Base-by-base conservation (phyloP, 2,797 vertebrate genomes). In the Gastrophryne carolinensis region DNA sequence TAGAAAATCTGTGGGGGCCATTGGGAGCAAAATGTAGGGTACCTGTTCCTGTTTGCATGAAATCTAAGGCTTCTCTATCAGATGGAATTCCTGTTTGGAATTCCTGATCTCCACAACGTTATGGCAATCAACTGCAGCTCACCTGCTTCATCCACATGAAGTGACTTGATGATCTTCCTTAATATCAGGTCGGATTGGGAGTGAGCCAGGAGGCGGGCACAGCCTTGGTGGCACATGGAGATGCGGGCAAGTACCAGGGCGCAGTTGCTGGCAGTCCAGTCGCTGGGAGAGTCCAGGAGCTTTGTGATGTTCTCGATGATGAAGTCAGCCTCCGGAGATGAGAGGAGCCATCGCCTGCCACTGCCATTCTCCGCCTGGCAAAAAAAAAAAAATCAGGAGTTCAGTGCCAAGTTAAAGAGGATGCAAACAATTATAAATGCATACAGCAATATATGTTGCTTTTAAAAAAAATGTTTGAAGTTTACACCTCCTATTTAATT, bases 181-280 rank as follows among this genome's bases (percentile, higher is more conserved):
- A 82, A 56, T 7, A 72, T 71, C 9, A 17, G 17, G 21, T 67
- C 47, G 21, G 80, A 75, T 17, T 71, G 73, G 7, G 80, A 76
- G 39, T 85, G 82, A 5, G 37, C 32, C 37, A 86, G 61, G 53
- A 84, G 73, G 15, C 62, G 64, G 23, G 56, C 49, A 49, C 84
- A 84, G 56, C 81, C 84, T 27, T 41, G 62, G 24, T 82, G 83
- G 30, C 78, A 80, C 62, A 82, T 71, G 4, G 75, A 80, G 15
- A 86, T 78, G 3, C 80, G 62, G n/a, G 85, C 85, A n/a, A 85
- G 73, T n/a, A 82, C 66, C 35, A 86, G 75, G 41, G 83, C 83
- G 1, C 82, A 80, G 10, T 78, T 82, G 74, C 83, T 86, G 13
- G 81, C 79, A 0, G 70, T 65, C 57, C 71, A 80, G 24, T 82